These are phyloP conservation scores for Lucifuga dentata DNA, from an alignment of 2,113 vertebrate species.

Conservation along the genomic window DNA sequence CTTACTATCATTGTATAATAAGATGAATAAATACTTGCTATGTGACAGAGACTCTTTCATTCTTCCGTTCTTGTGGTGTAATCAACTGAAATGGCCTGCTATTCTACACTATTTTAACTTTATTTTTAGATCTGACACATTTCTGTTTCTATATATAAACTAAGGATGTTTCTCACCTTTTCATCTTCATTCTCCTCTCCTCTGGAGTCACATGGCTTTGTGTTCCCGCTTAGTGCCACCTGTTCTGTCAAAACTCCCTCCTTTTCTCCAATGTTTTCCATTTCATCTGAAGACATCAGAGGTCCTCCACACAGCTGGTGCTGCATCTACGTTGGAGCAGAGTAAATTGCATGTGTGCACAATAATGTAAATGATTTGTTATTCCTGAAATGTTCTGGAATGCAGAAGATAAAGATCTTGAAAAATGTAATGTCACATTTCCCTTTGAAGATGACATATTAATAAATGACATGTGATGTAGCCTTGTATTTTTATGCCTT, in stretches of 20 bases:
- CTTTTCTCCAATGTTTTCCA: constrained; percentile 36
- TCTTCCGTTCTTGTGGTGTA: no score
- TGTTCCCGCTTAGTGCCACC: constrained; percentile 44
- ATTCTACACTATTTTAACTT: constrained; percentile 17
- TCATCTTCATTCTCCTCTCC: constrained; percentile 35
- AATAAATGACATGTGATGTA: constrained; percentile 22
- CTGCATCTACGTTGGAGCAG: constrained; percentile 54
- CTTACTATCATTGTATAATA: not conserved
- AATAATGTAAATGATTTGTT: constrained; percentile 37
- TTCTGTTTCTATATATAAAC: not conserved
- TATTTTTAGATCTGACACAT: constrained; percentile 19
- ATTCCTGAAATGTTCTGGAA: constrained; percentile 21
- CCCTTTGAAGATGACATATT: constrained; percentile 36
- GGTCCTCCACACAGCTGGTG: constrained; percentile 68
- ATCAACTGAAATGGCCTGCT: constrained; percentile 4
- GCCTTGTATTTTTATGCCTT: not conserved
- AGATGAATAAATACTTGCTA: no score
- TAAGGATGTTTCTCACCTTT: constrained; percentile 13
- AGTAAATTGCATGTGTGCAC: constrained; percentile 49
- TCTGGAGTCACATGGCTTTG: constrained; percentile 44
- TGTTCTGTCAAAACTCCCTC: constrained; percentile 64
- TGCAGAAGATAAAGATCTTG: constrained; percentile 38
- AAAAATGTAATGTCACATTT: constrained; percentile 8
- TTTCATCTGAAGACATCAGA: constrained; percentile 66
- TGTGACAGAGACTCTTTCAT: no score